Evolutionary conservation across 2,797 vertebrate genomes (phyloP).

Genomic region (Chiloscyllium punctatum): DNA sequence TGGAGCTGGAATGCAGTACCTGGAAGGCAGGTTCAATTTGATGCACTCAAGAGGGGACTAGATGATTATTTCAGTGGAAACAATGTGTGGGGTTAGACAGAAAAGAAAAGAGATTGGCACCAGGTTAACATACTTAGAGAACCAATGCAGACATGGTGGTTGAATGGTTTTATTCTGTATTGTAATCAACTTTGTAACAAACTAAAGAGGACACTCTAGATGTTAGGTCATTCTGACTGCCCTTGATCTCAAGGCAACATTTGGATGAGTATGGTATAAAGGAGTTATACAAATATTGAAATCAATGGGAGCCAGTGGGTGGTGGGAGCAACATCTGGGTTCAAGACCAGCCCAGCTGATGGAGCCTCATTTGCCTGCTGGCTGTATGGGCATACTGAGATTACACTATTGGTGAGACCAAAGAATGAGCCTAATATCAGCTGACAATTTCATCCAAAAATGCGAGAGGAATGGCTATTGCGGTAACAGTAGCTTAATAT

Average conservation of each 20-base stretch:
- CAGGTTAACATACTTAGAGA: no score
- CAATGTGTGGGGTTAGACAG: no score
- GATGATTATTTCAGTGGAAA: no score
- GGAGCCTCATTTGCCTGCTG: background rate
- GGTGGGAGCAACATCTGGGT: background rate
- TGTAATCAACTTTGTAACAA: no score
- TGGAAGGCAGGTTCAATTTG: no score
- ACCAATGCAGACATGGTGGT: no score
- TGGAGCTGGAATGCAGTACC: no score
- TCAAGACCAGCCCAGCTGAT: background rate
- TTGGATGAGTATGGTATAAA: background rate
- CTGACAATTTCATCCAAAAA: background rate
- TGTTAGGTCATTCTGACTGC: background rate
- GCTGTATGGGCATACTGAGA: background rate
- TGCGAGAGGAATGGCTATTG: background rate
- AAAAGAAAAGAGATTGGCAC: no score
- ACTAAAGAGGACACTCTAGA: background rate
- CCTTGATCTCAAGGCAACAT: background rate
- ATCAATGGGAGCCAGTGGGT: background rate
- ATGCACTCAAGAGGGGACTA: no score
- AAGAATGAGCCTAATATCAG: background rate
- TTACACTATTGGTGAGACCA: background rate
- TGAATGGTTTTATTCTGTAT: no score
- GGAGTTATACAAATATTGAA: background rate
- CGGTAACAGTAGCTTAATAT: background rate